Evolutionary conservation across 2,797 vertebrate species (phyloP).

Genomic region (Phoeniculus purpureus): DNA sequence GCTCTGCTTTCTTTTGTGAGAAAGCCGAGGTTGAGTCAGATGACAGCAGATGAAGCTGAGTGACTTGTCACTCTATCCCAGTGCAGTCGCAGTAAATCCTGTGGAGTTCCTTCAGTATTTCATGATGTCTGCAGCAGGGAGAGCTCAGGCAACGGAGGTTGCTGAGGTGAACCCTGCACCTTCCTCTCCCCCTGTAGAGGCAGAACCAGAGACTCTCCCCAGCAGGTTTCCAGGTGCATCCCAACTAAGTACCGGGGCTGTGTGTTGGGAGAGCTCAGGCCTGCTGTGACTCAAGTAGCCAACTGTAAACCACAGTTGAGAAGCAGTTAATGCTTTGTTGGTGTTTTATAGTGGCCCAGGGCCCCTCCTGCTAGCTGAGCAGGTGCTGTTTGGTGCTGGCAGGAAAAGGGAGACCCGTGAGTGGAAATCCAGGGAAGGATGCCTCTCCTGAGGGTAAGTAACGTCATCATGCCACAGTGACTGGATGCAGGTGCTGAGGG

Average conservation of each 20-base stretch:
- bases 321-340: rapidly evolving
- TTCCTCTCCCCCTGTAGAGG: no score
- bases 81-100: rapidly evolving
- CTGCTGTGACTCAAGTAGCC: background rate
- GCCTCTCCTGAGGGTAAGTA: conserved; percentile 19
- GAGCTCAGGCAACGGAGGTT: background rate
- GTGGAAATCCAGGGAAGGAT: background rate
- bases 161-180: rapidly evolving
- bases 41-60: background rate
- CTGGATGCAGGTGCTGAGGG: background rate
- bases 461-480: background rate
- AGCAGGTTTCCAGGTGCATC: rapidly evolving
- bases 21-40: rapidly evolving
- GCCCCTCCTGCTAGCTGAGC: rapidly evolving
- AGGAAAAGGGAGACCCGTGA: background rate
- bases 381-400: background rate
- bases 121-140: background rate
- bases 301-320: rapidly evolving
- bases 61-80: rapidly evolving
- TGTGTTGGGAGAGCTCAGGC: rapidly evolving
- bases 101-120: rapidly evolving
- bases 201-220: rapidly evolving
- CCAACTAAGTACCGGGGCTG: rapidly evolving
- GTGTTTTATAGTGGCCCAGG: rapidly evolving
- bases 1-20: background rate